Evolutionary conservation across 1,140 invertebrate species (phyloP).

Genomic region (Nasonia longicornis): DNA sequence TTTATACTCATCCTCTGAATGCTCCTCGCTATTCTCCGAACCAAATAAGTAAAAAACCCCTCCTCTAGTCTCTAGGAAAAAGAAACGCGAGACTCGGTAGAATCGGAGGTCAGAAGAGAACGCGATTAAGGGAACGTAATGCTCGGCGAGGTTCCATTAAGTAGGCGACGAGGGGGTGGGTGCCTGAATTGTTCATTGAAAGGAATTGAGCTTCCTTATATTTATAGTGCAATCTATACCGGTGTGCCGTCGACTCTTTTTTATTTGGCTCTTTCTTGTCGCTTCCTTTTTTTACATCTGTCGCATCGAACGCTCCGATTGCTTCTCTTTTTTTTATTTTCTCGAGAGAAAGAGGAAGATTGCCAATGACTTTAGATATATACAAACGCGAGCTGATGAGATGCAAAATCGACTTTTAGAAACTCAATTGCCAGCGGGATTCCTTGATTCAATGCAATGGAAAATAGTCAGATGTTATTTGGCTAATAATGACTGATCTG

Average conservation of each 20-base stretch:
- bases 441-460: too few relatives aligned
- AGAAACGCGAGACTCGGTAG: not conserved
- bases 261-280: constrained; percentile 25
- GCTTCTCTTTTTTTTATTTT: not conserved
- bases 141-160: constrained; percentile 9
- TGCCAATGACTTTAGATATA: not conserved
- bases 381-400: not conserved
- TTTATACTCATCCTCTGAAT: not conserved
- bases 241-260: not conserved
- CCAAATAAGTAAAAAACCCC: not conserved
- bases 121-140: not conserved
- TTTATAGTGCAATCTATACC: constrained; percentile 25
- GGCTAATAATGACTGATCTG: too few relatives aligned
- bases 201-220: constrained; percentile 21
- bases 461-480: too few relatives aligned
- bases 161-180: not conserved
- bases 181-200: constrained; percentile 45
- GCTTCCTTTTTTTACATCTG: constrained; percentile 1
- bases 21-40: not conserved
- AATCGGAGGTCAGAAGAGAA: not conserved
- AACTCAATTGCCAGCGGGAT: too few relatives aligned
- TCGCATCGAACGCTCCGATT: not conserved
- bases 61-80: not conserved
- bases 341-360: not conserved
- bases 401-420: not conserved